Evolutionary conservation across 2,797 vertebrate genomes (phyloP).

Genomic region (Tenualosa thibaudeaui): DNA sequence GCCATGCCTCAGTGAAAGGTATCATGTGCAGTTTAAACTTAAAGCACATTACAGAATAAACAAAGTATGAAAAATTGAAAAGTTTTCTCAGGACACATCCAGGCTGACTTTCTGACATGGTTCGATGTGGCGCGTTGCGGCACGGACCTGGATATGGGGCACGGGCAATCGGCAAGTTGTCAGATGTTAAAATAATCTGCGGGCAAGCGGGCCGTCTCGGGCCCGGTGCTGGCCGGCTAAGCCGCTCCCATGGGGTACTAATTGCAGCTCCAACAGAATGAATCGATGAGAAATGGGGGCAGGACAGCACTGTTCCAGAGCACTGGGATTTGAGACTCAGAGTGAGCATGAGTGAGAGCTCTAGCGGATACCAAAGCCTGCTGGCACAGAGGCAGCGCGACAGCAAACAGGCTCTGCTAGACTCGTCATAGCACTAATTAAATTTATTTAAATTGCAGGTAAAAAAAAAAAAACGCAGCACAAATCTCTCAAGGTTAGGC

Average conservation of each 20-base stretch:
- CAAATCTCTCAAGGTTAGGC: background rate
- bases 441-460: slow-evolving; percentile 22
- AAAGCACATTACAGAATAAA: background rate
- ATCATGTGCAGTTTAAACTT: background rate
- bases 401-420: background rate
- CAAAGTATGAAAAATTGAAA: background rate
- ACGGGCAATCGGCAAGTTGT: slow-evolving; percentile 30
- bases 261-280: slow-evolving; percentile 52
- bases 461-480: background rate
- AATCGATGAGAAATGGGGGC: slow-evolving; percentile 58
- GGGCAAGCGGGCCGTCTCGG: slow-evolving; percentile 30
- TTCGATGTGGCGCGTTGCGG: background rate
- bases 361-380: background rate
- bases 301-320: slow-evolving; percentile 42
- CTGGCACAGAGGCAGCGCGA: background rate
- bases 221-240: background rate
- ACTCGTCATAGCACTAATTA: slow-evolving; percentile 17
- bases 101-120: background rate
- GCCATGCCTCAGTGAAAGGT: background rate
- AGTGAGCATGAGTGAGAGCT: background rate
- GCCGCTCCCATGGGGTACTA: slow-evolving; percentile 44
- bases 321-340: slow-evolving; percentile 36
- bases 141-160: background rate
- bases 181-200: slow-evolving; percentile 43
- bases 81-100: background rate